Evolutionary conservation across 2,113 vertebrate species (phyloP).

Genomic region (Nannobrachium achirus): DNA sequence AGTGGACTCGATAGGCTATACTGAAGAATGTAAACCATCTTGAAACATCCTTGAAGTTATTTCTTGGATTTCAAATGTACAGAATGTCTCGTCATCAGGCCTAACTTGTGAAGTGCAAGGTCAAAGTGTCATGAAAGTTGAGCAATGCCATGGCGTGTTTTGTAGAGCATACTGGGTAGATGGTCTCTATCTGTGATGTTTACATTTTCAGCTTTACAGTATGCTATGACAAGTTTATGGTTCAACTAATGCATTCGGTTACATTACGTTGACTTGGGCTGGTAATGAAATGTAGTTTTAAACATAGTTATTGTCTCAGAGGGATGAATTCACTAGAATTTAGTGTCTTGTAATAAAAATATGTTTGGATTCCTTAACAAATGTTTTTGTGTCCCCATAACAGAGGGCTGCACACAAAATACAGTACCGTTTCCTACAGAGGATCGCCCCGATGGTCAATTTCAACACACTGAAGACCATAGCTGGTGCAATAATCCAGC

Average conservation of each 20-base stretch:
- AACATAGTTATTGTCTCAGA: background rate
- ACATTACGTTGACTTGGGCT: constrained; percentile 6
- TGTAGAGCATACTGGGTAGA: constrained; percentile 21
- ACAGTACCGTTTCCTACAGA: too few species aligned
- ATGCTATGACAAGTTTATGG: constrained; percentile 16
- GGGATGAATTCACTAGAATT: background rate
- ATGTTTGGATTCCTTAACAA: background rate
- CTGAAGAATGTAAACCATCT: constrained; percentile 55
- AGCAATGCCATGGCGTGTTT: constrained; percentile 13
- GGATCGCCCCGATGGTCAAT: too few species aligned
- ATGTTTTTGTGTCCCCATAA: background rate
- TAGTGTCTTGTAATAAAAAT: constrained; percentile 4
- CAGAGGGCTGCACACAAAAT: background rate
- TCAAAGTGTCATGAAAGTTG: too few species aligned
- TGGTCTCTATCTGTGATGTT: constrained; percentile 11
- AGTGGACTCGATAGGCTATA: too few species aligned
- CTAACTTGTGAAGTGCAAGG: too few species aligned
- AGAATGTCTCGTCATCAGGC: too few species aligned
- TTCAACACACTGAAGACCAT: too few species aligned
- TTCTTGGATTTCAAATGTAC: background rate
- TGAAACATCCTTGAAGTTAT: constrained; percentile 46
- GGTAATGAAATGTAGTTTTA: constrained; percentile 2
- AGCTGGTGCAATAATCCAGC: too few species aligned
- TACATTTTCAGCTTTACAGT: background rate
- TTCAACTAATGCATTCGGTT: constrained; percentile 8